Base-by-base conservation (phyloP, 2,888 invertebrate species). In the Ligdia adustata region DNA sequence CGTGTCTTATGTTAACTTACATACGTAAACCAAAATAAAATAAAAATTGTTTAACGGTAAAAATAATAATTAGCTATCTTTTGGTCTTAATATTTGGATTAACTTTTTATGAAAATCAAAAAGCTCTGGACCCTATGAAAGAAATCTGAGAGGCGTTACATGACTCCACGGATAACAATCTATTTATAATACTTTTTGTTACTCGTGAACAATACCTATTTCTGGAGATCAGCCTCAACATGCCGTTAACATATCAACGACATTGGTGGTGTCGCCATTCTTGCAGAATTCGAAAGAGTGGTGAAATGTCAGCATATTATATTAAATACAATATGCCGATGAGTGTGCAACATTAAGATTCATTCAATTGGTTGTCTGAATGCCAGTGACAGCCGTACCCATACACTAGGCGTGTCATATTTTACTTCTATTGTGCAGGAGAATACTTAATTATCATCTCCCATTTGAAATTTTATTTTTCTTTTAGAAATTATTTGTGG, bases 251-350 rank as follows among this genome's bases (percentile, higher is more conserved):
- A 56, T 50, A 60, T 43, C 54, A 40, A 31, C 53, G 55, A 32
- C 51, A 57, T 53, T 37, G 45, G 52, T 60, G 57, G 52, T 60
- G 57, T 57, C 55, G 57, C 47, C 56, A 55, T 52, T 52, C 50
- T 63, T 59, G 55, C 59, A 56, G 50, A 56, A 57, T 50, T 50
- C 42, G 28, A 57, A 59, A 53, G 55, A 57, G 48, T 50, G 43
- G 55, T 55, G 42, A 62, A 62, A 62, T 62, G 59, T 57, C 62
- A 60, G 53, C 56, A 37, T 43, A 51, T 57, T 40, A 43, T 47
- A 49, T 49, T 54, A 51, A 55, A 62, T 54, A 57, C 57, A 57
- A 55, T 51, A 51, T 28, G 47, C 49, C 28, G 53, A 31, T 52
- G 54, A 52, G 46, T 51, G 32, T 50, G 50, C 54, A 54, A 56